These are phyloP conservation scores for Fistularia commersonii DNA, from an alignment of 2,797 vertebrate species.

Conservation along the genomic window DNA sequence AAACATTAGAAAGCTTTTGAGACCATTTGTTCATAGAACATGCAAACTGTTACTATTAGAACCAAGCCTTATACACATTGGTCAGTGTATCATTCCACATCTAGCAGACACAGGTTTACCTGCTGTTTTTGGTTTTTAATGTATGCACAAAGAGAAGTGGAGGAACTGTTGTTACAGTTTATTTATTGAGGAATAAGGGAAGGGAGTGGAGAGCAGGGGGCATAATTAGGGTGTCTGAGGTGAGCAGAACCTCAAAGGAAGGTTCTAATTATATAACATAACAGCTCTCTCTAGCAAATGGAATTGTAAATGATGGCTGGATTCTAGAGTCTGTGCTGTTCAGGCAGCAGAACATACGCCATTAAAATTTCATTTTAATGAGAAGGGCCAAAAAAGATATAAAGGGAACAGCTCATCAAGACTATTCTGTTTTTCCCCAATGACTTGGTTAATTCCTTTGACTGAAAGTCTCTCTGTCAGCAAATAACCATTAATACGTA, in stretches of 20 bases:
- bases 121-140: slow-evolving; percentile 1
- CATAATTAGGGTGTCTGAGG: slow-evolving; percentile 39
- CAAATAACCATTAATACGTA: no score
- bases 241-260: slow-evolving; percentile 43
- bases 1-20: no score
- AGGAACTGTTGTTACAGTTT: slow-evolving; percentile 12
- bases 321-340: slow-evolving; percentile 10
- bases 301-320: slow-evolving; percentile 38
- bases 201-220: slow-evolving; percentile 11
- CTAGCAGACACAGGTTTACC: slow-evolving; percentile 17
- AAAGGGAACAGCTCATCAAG: no score
- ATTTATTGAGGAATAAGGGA: slow-evolving; percentile 33
- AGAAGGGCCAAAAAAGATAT: no score
- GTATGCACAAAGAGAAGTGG: slow-evolving; percentile 12
- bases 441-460: no score
- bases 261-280: slow-evolving; percentile 42
- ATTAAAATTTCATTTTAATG: no score
- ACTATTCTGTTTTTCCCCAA: no score
- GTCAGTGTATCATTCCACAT: no score
- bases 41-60: no score
- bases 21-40: background rate
- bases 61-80: no score
- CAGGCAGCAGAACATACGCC: background rate
- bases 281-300: slow-evolving; percentile 25
- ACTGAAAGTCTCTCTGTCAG: no score